These are phyloP conservation scores for Apocrypta bakeri DNA, from an alignment of 1,140 invertebrate species.

Conservation along the genomic window DNA sequence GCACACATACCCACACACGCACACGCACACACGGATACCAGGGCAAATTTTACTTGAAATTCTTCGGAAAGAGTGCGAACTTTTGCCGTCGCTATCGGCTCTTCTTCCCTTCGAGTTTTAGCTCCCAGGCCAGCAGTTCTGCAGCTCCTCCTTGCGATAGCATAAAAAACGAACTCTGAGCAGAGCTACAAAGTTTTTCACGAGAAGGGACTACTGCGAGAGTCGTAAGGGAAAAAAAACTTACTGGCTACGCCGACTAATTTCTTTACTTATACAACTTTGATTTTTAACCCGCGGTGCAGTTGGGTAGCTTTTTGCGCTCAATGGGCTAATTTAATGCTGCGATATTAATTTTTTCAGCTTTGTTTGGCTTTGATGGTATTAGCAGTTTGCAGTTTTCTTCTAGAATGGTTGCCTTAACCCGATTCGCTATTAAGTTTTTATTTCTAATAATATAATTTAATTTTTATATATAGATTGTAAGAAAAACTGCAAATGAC, in stretches of 20 bases:
- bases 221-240: conserved; percentile 28
- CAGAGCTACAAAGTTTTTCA: conserved; percentile 9
- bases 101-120: conserved; percentile 17
- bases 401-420: too few relatives aligned
- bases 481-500: too few relatives aligned
- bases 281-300: conserved; percentile 39
- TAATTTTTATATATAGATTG: too few relatives aligned
- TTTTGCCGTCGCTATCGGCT: conserved; percentile 15
- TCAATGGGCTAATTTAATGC: conserved; percentile 31
- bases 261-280: conserved; percentile 47
- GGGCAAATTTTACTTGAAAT: neutral
- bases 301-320: conserved; percentile 7
- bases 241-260: conserved; percentile 25
- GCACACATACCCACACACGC: neutral
- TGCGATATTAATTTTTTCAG: neutral
- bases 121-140: conserved; percentile 5
- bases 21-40: neutral
- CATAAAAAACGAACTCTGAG: conserved; percentile 45
- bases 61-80: neutral
- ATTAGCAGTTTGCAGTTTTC: too few relatives aligned
- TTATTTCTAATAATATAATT: too few relatives aligned
- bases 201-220: neutral
- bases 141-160: conserved; percentile 24
- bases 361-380: neutral
- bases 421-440: too few relatives aligned